phyloP scores from a whole-genome alignment of 2,797 vertebrate genomes.

The Chrysocyon brachyurus region DNA sequence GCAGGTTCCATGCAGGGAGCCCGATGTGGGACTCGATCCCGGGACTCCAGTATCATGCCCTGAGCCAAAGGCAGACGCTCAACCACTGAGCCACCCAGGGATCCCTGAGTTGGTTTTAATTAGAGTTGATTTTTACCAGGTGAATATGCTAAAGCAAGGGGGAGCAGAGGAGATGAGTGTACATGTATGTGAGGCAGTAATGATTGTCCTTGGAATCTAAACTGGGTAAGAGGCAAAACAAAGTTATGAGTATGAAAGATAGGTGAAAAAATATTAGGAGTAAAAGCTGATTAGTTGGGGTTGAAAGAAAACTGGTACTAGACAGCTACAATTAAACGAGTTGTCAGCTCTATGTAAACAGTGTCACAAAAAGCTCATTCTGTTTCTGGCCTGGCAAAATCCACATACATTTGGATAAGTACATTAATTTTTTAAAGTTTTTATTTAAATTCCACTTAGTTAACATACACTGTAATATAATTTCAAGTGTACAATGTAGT shows the following conservation, averaged over 20 bases:
- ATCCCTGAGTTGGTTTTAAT: neutral
- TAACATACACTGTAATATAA: neutral
- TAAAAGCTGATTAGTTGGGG: neutral
- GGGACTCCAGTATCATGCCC: too few relatives aligned
- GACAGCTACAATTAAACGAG: neutral
- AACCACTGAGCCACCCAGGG: too few relatives aligned
- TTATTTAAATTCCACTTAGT: neutral
- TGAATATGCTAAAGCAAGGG: neutral
- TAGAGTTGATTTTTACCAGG: neutral
- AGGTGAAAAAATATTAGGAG: neutral
- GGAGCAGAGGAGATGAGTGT: neutral
- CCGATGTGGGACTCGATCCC: too few relatives aligned
- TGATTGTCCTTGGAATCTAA: neutral
- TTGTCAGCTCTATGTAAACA: neutral
- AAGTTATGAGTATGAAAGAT: neutral
- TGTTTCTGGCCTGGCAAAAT: conserved; percentile 12
- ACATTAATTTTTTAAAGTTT: neutral
- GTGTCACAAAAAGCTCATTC: neutral
- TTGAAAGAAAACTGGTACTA: neutral
- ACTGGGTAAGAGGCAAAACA: neutral
- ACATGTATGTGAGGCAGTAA: neutral
- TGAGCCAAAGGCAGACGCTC: too few relatives aligned
- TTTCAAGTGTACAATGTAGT: neutral
- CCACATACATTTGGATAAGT: neutral
- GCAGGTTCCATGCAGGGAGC: too few relatives aligned